Evolutionary conservation across 2,113 vertebrate genomes (phyloP), one percentile per base, ranked within the genome.

Genomic region (Hippocampus guttulatus): DNA sequence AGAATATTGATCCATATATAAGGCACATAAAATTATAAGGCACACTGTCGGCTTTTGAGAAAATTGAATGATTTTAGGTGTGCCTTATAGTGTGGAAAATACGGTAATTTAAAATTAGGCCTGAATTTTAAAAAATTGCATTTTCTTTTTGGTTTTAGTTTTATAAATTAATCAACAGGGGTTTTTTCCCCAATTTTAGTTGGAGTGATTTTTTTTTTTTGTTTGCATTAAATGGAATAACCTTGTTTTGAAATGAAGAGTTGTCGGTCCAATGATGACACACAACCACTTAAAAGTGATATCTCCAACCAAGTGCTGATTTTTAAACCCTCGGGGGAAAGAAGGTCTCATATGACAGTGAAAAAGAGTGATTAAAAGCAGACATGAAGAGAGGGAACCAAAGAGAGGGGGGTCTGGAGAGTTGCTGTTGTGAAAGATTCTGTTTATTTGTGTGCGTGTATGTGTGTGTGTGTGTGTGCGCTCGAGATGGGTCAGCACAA

Each of bases 371-470:
- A 86, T 80, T 68, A 79, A 81, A 84, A 77, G 68, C 51, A 75
- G 71, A 76, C 51, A 33, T 51, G 16, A 43, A 9, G 61, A 41
- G 15, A 49, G 47, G 20, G 54, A 47, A 38, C 47, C 8, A 21
- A n/a, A 43, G 71, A 33, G 54, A 69, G 18, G 65, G 76, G 57
- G 57, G n/a, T n/a, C 27, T 73, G 72, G 74, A 80, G 80, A 75
- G 43, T 68, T 67, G 38, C 9, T 80, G 73, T 88, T 84, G 76
- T 85, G 83, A 73, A 84, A 82, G 76, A 73, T 64, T 75, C 27
- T 83, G 54, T 81, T 64, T 82, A 51, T 82, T 68, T 81, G 49
- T 67, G 51, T 77, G 51, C 75, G 75, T 68, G 71, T 49, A 12
- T 41, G 51, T 47, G 60, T 41, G 71, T 77, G 58, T 75, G 79